Evolutionary conservation across 2,888 invertebrate genomes (phyloP).

Genomic region (Eulithis prunata): DNA sequence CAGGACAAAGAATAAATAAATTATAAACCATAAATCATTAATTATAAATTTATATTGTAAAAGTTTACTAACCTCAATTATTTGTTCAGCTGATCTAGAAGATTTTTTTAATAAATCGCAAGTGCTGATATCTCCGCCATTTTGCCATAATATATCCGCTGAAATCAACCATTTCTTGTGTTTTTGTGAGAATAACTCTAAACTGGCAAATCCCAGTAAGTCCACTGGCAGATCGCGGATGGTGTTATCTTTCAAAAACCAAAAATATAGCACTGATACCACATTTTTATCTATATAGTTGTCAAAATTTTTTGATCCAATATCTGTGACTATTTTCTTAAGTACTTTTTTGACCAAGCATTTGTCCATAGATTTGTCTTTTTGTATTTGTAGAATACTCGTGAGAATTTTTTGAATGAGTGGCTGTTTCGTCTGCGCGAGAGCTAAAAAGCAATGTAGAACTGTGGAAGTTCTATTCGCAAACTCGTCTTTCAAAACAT

Average conservation of each 20-base stretch:
- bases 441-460: constrained; percentile 80
- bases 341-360: constrained; percentile 74
- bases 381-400: constrained; percentile 79
- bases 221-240: constrained; percentile 72
- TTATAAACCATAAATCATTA: too few species aligned
- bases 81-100: constrained; percentile 46
- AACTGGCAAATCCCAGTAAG: constrained; percentile 65
- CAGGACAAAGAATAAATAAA: too few species aligned
- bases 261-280: constrained; percentile 75
- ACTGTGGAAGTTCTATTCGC: constrained; percentile 83
- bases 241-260: constrained; percentile 69
- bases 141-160: constrained; percentile 70
- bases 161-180: constrained; percentile 78
- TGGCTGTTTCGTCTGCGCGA: constrained; percentile 79
- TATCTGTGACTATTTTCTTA: constrained; percentile 56
- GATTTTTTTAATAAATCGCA: constrained; percentile 56
- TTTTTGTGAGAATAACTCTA: constrained; percentile 68
- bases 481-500: constrained; percentile 83
- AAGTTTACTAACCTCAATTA: constrained; percentile 43
- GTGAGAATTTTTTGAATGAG: constrained; percentile 82
- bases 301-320: constrained; percentile 56
- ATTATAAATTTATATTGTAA: too few species aligned
- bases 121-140: constrained; percentile 58
- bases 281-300: constrained; percentile 72
- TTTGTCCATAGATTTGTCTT: constrained; percentile 76